Evolutionary conservation across 2,888 invertebrate genomes (phyloP).

Genomic region (Pseudeuparius sepicola): DNA sequence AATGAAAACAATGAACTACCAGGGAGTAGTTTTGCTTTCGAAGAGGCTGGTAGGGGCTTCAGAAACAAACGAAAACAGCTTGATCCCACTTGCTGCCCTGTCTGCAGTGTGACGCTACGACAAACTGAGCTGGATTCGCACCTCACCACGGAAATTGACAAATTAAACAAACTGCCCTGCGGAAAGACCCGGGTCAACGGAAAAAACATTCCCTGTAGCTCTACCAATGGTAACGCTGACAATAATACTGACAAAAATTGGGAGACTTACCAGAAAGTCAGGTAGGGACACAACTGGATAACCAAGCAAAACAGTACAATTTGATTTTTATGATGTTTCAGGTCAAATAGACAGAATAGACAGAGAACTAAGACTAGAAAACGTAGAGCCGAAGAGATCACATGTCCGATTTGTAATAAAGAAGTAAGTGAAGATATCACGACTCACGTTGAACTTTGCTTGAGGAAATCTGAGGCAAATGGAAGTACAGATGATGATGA

Average conservation of each 20-base stretch:
- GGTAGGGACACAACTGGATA: too few relatives aligned
- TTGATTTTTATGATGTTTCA: too few relatives aligned
- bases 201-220: conserved; percentile 41
- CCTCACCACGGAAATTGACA: conserved; percentile 68
- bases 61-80: conserved; percentile 51
- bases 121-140: conserved; percentile 77
- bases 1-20: conserved; percentile 25
- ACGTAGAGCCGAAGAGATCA: conserved; percentile 50
- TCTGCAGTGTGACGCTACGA: conserved; percentile 77
- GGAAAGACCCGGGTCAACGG: conserved; percentile 33
- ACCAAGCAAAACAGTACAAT: too few relatives aligned
- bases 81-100: conserved; percentile 74
- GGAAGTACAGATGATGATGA: conserved; percentile 51
- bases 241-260: conserved; percentile 50
- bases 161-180: conserved; percentile 48
- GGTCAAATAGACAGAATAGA: conserved; percentile 60
- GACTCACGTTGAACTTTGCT: conserved; percentile 62
- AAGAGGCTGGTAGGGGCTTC: conserved; percentile 37
- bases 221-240: conserved; percentile 36
- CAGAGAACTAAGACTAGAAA: conserved; percentile 57
- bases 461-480: conserved; percentile 43
- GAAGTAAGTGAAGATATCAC: conserved; percentile 59
- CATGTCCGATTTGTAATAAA: conserved; percentile 76
- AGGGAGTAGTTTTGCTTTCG: conserved; percentile 27
- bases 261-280: conserved; percentile 66